A percentile compares a stretch with the other conserved stretches of the same genome.
Evolutionary conservation across 2,113 vertebrate genomes (phyloP).

Genomic region (Apistogramma diplotaenia): DNA sequence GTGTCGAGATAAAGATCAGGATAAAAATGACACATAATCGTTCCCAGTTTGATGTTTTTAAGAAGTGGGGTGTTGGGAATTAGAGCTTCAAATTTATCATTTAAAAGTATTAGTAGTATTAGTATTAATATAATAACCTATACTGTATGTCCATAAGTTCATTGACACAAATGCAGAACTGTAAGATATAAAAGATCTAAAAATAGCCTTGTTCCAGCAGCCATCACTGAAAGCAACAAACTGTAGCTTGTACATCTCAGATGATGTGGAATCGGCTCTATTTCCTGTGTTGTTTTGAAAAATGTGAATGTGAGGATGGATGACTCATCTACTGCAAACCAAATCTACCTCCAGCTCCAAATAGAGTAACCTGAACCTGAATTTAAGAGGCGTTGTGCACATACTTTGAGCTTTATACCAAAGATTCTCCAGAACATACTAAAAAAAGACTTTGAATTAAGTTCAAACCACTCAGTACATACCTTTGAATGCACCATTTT

Average conservation of each 20-base stretch:
- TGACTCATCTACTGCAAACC: background rate
- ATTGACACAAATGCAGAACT: background rate
- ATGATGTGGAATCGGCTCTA: background rate
- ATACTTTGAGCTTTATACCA: background rate
- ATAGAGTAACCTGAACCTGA: background rate
- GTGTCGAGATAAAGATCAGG: conserved; percentile 38
- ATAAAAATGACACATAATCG: conserved; percentile 30
- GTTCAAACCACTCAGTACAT: background rate
- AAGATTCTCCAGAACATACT: background rate
- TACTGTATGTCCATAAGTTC: background rate
- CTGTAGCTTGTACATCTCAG: background rate
- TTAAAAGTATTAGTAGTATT: background rate
- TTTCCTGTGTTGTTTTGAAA: background rate
- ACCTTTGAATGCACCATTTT: background rate
- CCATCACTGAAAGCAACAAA: background rate
- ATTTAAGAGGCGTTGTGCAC: background rate
- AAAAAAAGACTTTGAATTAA: background rate
- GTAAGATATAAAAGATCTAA: background rate
- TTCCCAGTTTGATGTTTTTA: conserved; percentile 32
- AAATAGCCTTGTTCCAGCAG: background rate
- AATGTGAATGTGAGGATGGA: background rate
- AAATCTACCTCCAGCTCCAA: background rate
- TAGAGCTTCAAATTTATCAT: background rate
- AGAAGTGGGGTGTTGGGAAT: background rate
- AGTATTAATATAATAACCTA: background rate